Percentiles rank a stretch among this genome's conserved stretches.
phyloP scores from a whole-genome alignment of 2,113 vertebrate genomes.

The Nannobrachium achirus region DNA sequence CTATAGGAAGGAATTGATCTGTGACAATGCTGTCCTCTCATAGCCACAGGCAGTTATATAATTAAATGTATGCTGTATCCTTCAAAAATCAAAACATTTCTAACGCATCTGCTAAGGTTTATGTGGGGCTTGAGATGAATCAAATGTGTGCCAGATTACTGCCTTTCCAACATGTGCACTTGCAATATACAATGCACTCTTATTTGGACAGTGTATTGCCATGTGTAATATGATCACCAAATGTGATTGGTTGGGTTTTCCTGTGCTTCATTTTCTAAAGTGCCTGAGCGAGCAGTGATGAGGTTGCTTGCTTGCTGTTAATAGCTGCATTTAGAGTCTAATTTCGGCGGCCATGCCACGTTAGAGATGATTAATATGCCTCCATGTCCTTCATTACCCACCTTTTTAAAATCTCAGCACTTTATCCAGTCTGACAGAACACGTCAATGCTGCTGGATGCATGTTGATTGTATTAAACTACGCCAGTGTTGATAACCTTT shows the following conservation, averaged over 20 bases:
- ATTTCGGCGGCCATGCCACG: conserved; percentile 34
- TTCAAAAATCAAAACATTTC: too few species aligned
- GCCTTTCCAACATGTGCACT: background rate
- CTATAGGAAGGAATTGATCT: too few species aligned
- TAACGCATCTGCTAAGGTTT: background rate
- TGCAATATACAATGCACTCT: background rate
- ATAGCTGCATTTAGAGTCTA: conserved; percentile 47
- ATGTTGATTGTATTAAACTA: conserved; percentile 34
- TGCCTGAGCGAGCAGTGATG: conserved; percentile 16
- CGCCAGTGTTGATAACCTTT: conserved; percentile 31
- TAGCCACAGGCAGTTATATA: too few species aligned
- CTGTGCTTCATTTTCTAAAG: conserved; percentile 8
- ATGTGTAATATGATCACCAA: conserved; percentile 7
- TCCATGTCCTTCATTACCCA: conserved; percentile 29
- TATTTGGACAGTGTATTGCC: background rate
- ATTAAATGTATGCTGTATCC: too few species aligned
- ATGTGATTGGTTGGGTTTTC: background rate
- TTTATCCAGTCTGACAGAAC: conserved; percentile 18
- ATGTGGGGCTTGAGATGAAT: background rate
- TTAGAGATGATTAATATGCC: conserved; percentile 56
- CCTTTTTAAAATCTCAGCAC: conserved; percentile 34
- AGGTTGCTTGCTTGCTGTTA: conserved; percentile 35
- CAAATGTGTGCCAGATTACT: background rate
- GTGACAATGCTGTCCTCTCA: too few species aligned
- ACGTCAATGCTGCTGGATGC: conserved; percentile 29